Base-by-base conservation (phyloP, 1,140 invertebrate genomes). In the Chironomus striatipennis region DNA sequence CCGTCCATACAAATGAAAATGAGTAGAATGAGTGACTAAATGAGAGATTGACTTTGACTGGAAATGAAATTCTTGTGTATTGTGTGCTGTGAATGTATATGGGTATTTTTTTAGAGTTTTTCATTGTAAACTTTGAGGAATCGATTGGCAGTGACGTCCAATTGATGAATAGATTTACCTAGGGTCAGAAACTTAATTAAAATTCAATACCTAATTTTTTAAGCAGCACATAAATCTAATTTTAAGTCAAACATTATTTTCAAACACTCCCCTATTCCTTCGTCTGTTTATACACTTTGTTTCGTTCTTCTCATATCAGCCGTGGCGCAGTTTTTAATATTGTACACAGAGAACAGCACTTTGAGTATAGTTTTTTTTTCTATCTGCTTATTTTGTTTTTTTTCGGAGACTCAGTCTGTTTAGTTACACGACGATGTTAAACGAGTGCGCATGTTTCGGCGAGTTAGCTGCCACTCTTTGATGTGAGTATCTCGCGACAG, bases 361-460 rank as follows among this genome's bases (percentile, higher is more conserved):
- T 18, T 70, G 20, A 20, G 10, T 20, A 70, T 10, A 70, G 9
- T 70, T 10, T 8, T 70, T 70, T 70, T 70, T 21, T 70, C 7
- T 18, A 7, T 20, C 6, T 70, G 65, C 65, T 12, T 57, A 12
- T 57, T 57, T 57, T n/a, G 10, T 10, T 18, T 18, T 70, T 18
- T 18, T 20, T 70, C 12, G 47, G 47, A 12, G 12, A n/a, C n/a
- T 70, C 20, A 10, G 65, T 70, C 17, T 70, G 17, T 70, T 70
- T 70, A 70, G 65, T 70, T 18, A 18, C 9, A 70, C 65, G 65
- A 17, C 65, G 65, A 70, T 70, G 65, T 20, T 70, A 20, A 70
- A 70, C 17, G 17, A 70, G 65, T 70, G 65, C 65, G 65, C 65
- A 70, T 70, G 65, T 70, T 70, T 70, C 20, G 20, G 65, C 65